Evolutionary conservation across 92 coral and sea anemone species (phyloP), one percentile per base, ranked within the genome.

Genomic region (Micromussa lordhowensis): DNA sequence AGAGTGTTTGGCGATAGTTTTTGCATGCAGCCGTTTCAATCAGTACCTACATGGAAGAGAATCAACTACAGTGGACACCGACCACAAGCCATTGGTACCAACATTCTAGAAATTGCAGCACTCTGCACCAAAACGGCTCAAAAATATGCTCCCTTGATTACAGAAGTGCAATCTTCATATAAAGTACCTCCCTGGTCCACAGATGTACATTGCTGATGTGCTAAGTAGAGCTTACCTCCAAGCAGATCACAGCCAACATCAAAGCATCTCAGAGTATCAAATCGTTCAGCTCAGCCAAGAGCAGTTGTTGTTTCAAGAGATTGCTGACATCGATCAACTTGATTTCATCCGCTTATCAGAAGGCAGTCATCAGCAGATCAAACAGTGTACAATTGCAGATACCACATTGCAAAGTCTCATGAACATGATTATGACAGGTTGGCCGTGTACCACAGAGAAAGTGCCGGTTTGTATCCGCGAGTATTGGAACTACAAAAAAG

Each of bases 371-470:
- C 78, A 71, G 79, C 79, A 69, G 79, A 83, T 83, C 34, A 32
- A 71, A 35, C 79, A 70, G 59, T 70, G 53, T 29, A 83, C 79
- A 21, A n/a, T 71, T 48, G 51, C 78, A 70, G 79, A 71, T 30
- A 44, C 69, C 61, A 21, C 87, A 83, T 49, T 70, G 57, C 78
- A 69, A 11, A 83, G 68, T 35, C 79, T 69, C 5, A 31, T 28
- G 51, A 71, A 69, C 64, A 70, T 44, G 51, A 44, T 44, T 44
- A 44, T 7, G 68, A 68, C 53, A 75, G 87, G 91, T 32, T 87
- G 90, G 90, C 86, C 90, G 34, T 21, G 28, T 11, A 15, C 82
- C 53, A 79, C 66, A 81, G 85, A 81, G 16, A 78, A 68, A 16
- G 78, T 78, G n/a, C 86, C 76, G 0, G 63, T 48, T 26, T 82